Evolutionary conservation across 2,888 invertebrate genomes (phyloP), one percentile per base, ranked within the genome.

Genomic region (Chydorus sphaericus): DNA sequence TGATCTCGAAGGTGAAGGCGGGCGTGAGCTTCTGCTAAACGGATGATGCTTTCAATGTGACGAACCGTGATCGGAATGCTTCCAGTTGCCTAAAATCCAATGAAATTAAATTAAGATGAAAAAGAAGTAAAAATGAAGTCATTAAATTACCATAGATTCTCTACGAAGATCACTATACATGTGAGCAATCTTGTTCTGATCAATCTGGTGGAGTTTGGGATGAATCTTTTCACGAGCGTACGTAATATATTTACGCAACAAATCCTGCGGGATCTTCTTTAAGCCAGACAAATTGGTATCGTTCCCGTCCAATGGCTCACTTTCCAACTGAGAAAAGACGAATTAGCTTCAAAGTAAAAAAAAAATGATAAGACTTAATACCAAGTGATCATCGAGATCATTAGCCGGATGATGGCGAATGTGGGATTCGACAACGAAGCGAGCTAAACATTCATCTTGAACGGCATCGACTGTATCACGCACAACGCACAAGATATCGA

Each of bases 1-100:
- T 84, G 85, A 63, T 88, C 82, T 0, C 97, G 78, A 26, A 99
- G 75, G 73, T 97, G 94, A 79, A 99, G 87, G 59, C 88, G 82
- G 0, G 98, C 97, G 72, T 94, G 89, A 0, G 97, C 90, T 70
- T 99, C 98, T 0, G 96, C 80, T 87, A 98, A 90, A 44, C 98
- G 82, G 64, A 98, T 96, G 69, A 99, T 91, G 68, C 89, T 88
- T 74, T 98, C 98, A 62, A 99, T 92, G 68, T 98, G 96, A 61
- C 98, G 80, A 1, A 96, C 96, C 0, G 98, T 99, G 65, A 99
- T 97, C 0, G 97, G 97, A 58, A 98, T 77, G 67, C 94, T 94
- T 62, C 96, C 97, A 1, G 97, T 98, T 0, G 85, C 73, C 92
- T 82, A 64, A 51, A 65, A 61, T 56, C 57, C 57, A 51, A 62